Evolutionary conservation across 2,797 vertebrate species (phyloP).

Genomic region (Falco biarmicus): DNA sequence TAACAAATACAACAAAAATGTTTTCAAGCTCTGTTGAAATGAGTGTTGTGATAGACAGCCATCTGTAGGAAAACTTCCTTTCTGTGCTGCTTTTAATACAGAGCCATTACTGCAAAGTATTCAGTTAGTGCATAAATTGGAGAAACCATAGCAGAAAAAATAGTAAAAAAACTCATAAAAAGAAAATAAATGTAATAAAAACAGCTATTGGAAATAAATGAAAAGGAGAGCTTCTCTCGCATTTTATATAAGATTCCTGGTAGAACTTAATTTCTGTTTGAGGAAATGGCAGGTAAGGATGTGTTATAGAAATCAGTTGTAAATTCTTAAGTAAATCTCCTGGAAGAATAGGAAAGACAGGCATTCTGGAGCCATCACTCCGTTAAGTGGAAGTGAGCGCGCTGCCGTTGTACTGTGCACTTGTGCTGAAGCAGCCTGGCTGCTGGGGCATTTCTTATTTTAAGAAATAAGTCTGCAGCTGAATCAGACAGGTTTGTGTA

Average conservation of each 20-base stretch:
- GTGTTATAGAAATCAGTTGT: not conserved
- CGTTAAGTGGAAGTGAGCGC: not conserved
- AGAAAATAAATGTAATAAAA: not conserved
- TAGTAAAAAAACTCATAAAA: not conserved
- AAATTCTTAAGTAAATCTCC: not conserved
- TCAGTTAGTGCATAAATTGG: not conserved
- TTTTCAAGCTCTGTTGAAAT: not conserved
- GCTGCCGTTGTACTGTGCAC: rapidly evolving
- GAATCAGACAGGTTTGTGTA: not conserved
- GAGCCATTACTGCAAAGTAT: not conserved
- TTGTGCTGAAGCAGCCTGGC: not conserved
- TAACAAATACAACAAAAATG: not conserved
- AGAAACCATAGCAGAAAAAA: not conserved
- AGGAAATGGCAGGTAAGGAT: not conserved
- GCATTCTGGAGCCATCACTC: not conserved
- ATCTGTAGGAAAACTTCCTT: not conserved
- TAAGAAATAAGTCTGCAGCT: not conserved
- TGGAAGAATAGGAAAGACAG: not conserved
- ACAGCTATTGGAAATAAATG: not conserved
- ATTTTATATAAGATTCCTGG: not conserved
- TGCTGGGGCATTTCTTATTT: not conserved
- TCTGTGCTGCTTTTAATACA: not conserved
- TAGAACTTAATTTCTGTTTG: not conserved
- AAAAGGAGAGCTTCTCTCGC: not conserved
- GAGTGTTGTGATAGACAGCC: not conserved